Evolutionary conservation across 2,797 vertebrate species (phyloP), one percentile per base, ranked within the genome.

Genomic region (Schizothorax lantsangensis): DNA sequence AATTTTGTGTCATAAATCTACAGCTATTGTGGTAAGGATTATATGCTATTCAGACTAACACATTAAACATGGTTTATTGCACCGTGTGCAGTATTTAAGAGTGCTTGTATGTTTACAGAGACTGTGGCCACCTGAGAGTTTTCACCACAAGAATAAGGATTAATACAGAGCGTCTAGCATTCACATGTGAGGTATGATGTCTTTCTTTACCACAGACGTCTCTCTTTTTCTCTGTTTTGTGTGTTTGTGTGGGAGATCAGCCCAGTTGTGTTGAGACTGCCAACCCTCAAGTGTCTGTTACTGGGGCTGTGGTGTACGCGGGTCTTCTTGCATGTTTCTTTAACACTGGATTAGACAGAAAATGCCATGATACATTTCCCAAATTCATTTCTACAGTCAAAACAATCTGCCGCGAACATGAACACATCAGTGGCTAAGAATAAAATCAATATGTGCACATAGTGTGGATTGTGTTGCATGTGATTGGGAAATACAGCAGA

Each of bases 241-340:
- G 15, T 74, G 78, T 86, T 74, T 86, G 57, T 75, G 9, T 77
- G 62, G 84, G 84, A 85, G 66, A 80, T 64, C 77, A 26, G 66
- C 66, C 77, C 19, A 73, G 84, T 59, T 47, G 30, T 36, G 78
- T 40, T 49, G 52, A 80, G 84, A 73, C 69, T 86, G 84, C 84
- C 84, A 86, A 73, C 84, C 78, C 84, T 86, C 49, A 83, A 81
- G 85, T 86, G 79, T 86, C 79, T 86, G 33, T 77, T 54, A 68
- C 79, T 75, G 72, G 57, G 45, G 33, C 40, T 86, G 80, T 83
- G 79, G 85, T 81, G 54, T 74, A n/a, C 23, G 7, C 12, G 36
- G 49, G 80, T 30, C 66, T 86, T 86, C 79, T 77, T 43, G 69
- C 69, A 45, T 82, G 80, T 81, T 83, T 83, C 72, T 74, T 21